A percentile compares a stretch with the other conserved stretches of the same genome.
phyloP scores from a whole-genome alignment of 2,797 vertebrate genomes.

The Acanthopagrus latus region DNA sequence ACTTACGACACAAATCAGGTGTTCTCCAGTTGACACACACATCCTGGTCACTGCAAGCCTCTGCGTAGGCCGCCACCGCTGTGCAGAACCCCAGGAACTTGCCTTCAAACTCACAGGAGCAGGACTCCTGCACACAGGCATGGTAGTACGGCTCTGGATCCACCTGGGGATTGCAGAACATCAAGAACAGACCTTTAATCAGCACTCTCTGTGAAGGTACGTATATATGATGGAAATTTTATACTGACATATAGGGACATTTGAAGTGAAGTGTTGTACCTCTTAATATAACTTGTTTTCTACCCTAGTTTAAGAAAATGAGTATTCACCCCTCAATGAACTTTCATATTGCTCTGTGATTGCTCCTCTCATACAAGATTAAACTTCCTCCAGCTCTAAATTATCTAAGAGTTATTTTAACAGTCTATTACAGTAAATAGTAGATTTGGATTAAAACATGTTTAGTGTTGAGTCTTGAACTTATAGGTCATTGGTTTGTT shows the following conservation, averaged over 20 bases:
- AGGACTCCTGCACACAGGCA: constrained; percentile 88
- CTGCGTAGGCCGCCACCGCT: constrained; percentile 87
- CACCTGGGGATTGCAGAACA: constrained; percentile 77
- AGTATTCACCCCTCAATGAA: no score
- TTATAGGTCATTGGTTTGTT: background rate
- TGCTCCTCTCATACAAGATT: no score
- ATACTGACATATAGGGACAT: no score
- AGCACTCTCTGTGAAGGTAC: background rate
- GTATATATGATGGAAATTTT: no score
- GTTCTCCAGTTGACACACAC: constrained; percentile 89
- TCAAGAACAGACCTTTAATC: background rate
- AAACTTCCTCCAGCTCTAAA: no score
- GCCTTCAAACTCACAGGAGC: constrained; percentile 89
- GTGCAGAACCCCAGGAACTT: constrained; percentile 92
- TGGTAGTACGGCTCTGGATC: constrained; percentile 86
- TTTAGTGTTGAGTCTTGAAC: background rate
- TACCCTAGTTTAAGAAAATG: no score
- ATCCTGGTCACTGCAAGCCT: constrained; percentile 84
- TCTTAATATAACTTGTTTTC: no score
- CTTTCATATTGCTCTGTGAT: no score
- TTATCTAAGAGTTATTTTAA: no score
- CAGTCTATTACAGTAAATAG: background rate
- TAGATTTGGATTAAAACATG: background rate
- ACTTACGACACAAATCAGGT: constrained; percentile 90
- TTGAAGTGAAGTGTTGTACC: no score